Evolutionary conservation across 1,140 invertebrate genomes (phyloP), one percentile per base, ranked within the genome.

Genomic region (Hyposmocoma kahamanoa): DNA sequence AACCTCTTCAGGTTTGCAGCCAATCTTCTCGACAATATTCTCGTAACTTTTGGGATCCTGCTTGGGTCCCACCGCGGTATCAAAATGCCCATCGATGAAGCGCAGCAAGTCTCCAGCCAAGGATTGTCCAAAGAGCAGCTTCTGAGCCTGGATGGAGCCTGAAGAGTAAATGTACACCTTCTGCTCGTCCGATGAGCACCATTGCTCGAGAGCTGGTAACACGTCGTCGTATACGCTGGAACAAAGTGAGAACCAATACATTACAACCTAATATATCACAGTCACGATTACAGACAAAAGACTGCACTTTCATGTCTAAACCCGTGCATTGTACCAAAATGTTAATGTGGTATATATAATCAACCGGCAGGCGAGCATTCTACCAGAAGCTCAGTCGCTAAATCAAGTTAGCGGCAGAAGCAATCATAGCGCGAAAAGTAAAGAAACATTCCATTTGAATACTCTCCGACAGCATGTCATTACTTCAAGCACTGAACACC

Each of bases 81-180:
- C 96, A 80, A 96, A 98, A 80, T 96, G 92, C 15, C 91, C 94
- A 52, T 89, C 90, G 28, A 98, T 91, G 45, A 91, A 88, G 82
- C 91, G 71, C 39, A 90, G 82, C 50, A 98, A 70, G 86, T 98
- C 91, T 11, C 96, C 97, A 34, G 90, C 85, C 21, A 84, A 78
- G 15, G 95, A 92, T 76, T 97, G 84, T 0, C 88, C 87, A 77
- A 98, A 97, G 2, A 98, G 87, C 8, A 97, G 87, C 74, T 97
- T 95, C 81, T 99, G 97, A 24, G 96, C 94, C 67, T 94, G 91
- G 0, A 96, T 91, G 60, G 95, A 97, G 36, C 97, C 97, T 43
- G 96, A 97, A 0, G 96, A 98, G 69, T 96, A 99, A 41, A 98
- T 91, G 63, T 93, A 96, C 24, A 98, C 84, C 47, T 92, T 91